A percentile compares a stretch with the other conserved stretches of the same genome.
These are phyloP conservation scores for Morinoia aosen DNA, from an alignment of 2,888 invertebrate genomes.

Conservation along the genomic window DNA sequence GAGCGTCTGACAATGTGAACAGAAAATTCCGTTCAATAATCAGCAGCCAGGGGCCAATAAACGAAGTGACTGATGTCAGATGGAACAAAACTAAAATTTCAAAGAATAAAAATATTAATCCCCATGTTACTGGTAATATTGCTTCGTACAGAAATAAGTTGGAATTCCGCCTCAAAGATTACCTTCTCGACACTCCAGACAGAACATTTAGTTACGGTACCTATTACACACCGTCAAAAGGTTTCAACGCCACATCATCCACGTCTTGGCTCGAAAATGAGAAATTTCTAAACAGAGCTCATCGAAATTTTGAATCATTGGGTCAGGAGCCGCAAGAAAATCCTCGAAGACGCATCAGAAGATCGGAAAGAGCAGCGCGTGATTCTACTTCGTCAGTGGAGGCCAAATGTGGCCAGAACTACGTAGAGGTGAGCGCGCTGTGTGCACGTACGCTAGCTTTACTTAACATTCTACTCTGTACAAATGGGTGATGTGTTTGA, in stretches of 20 bases:
- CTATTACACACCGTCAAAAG: not conserved
- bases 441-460: too few species aligned
- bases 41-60: not conserved
- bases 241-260: not conserved
- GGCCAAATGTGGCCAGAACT: too few species aligned
- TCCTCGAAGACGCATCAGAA: not conserved
- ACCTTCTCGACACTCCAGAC: not conserved
- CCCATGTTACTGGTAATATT: not conserved
- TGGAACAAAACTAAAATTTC: not conserved
- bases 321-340: not conserved
- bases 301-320: not conserved
- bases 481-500: too few species aligned
- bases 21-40: not conserved
- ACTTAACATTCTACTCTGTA: too few species aligned
- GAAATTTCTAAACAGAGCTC: not conserved
- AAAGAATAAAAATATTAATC: not conserved
- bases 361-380: not conserved
- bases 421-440: too few species aligned
- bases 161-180: not conserved
- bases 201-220: not conserved
- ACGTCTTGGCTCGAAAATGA: not conserved
- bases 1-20: not conserved
- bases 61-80: constrained; percentile 1
- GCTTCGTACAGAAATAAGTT: not conserved
- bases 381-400: not conserved